Percentiles rank a stretch among this genome's conserved stretches.
Conservation (phyloP, 1,140 invertebrate genomes). For the Nylanderia fulva region DNA sequence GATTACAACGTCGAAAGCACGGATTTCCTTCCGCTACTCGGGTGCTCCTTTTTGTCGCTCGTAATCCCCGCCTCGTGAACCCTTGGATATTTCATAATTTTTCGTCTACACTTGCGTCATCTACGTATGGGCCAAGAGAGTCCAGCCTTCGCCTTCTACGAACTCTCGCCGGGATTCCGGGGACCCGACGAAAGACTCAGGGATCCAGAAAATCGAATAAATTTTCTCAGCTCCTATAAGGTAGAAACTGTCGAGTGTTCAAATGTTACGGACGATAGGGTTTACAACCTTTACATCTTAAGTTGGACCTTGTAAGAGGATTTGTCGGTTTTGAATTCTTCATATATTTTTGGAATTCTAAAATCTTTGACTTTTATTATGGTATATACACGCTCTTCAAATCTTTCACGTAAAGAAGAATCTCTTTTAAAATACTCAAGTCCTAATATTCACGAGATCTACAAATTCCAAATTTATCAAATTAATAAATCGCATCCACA, state of each 20-base stretch:
- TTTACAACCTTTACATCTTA: background rate
- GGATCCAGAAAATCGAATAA: conserved; percentile 5
- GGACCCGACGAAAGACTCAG: background rate
- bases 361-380: background rate
- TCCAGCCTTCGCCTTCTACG: background rate
- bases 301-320: background rate
- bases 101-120: conserved; percentile 8
- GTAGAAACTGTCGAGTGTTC: background rate
- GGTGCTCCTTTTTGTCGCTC: conserved; percentile 20
- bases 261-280: background rate
- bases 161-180: background rate
- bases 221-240: background rate
- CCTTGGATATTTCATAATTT: conserved; percentile 56
- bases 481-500: background rate
- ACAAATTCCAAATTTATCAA: background rate
- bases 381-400: too few relatives aligned
- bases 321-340: conserved; percentile 11
- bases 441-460: background rate
- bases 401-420: background rate
- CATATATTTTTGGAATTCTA: background rate
- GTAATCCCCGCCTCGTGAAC: conserved; percentile 41
- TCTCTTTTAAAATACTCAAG: background rate
- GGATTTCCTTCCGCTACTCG: conserved; percentile 50
- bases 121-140: background rate
- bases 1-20: conserved; percentile 65